These are phyloP conservation scores for Salticus scenicus DNA, from an alignment of 2,888 invertebrate genomes.

Conservation along the genomic window DNA sequence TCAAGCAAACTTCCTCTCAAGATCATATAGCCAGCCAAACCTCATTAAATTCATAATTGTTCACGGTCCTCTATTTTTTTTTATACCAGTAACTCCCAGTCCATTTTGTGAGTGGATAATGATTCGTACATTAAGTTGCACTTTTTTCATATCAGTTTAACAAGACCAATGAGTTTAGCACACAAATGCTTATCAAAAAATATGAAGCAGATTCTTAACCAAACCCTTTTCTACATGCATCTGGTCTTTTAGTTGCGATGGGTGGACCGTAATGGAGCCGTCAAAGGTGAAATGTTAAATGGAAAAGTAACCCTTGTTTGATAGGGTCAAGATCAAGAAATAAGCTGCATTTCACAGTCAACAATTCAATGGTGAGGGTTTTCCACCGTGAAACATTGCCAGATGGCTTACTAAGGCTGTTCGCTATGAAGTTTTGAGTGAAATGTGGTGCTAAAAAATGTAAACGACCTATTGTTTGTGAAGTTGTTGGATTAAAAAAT, in stretches of 20 bases:
- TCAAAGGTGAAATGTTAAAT: constrained; percentile 63
- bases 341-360: background rate
- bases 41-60: constrained; percentile 6
- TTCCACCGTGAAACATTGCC: background rate
- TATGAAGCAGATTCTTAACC: background rate
- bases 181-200: constrained; percentile 7
- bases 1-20: background rate
- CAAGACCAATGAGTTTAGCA: constrained; percentile 6
- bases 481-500: too few species aligned
- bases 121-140: background rate
- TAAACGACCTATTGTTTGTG: too few species aligned
- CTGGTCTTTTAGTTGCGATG: background rate
- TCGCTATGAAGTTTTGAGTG: too few species aligned
- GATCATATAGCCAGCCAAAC: background rate
- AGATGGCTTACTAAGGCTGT: background rate
- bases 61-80: background rate
- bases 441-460: too few species aligned
- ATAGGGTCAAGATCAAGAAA: constrained; percentile 53
- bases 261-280: constrained; percentile 52
- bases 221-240: constrained; percentile 13
- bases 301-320: constrained; percentile 42
- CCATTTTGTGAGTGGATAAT: constrained; percentile 3
- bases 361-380: background rate
- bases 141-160: background rate
- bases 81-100: background rate